Conservation (phyloP, 2,888 invertebrate species). For the Pedicia rivosa region DNA sequence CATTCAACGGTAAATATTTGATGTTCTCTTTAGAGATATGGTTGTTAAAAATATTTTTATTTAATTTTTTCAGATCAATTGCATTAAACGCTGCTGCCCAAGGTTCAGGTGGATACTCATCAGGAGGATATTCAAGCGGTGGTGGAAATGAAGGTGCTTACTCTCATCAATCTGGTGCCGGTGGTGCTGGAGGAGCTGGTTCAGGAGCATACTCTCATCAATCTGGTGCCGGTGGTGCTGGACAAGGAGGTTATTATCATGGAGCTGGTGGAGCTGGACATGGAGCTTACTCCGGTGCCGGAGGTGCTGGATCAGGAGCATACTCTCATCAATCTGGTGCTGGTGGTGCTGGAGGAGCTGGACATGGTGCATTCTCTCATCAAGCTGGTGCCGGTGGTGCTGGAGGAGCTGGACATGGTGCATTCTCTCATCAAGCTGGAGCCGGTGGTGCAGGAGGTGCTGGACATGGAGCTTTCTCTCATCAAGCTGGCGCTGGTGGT, state of each 20-base stretch:
- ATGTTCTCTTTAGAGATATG: no score
- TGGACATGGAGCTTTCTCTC: background rate
- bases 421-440: background rate
- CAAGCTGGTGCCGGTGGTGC: no score
- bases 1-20: no score
- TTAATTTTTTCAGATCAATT: slow-evolving; percentile 12
- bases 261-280: background rate
- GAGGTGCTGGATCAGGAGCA: slow-evolving; percentile 1
- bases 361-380: background rate
- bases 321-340: no score
- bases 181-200: background rate
- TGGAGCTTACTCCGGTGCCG: background rate
- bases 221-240: slow-evolving; percentile 1
- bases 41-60: background rate
- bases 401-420: background rate
- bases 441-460: background rate
- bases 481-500: no score
- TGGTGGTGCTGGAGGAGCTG: slow-evolving; percentile 5
- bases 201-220: background rate
- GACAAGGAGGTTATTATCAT: no score
- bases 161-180: slow-evolving; percentile 2
- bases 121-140: slow-evolving; percentile 5
- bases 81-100: slow-evolving; percentile 11
- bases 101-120: no score
- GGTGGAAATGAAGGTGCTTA: background rate